Conservation (phyloP, 2,797 vertebrate species). For the Gymnoscopelus microlampas region DNA sequence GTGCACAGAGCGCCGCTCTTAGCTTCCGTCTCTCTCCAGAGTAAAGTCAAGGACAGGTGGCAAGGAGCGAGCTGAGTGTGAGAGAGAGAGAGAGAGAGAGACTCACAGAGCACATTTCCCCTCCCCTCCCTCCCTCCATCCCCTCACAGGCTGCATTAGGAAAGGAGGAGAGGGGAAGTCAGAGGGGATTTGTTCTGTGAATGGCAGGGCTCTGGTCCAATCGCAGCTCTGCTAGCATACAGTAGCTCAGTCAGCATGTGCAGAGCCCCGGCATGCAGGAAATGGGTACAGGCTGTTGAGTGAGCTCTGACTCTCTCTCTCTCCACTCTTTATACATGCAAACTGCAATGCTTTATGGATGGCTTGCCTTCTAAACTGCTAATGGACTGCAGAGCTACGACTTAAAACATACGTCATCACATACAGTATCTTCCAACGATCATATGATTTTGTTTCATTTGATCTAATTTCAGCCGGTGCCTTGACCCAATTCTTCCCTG, state of each 20-base stretch:
- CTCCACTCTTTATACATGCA: constrained; percentile 50
- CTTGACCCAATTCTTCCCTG: constrained; percentile 7
- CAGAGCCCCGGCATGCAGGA: constrained; percentile 26
- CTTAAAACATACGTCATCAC: constrained; percentile 23
- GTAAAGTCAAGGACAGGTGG: constrained; percentile 80
- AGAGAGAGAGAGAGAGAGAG: constrained; percentile 25
- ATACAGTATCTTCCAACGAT: not conserved
- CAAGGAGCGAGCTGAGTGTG: constrained; percentile 64
- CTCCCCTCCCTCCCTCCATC: constrained; percentile 73
- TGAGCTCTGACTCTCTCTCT: constrained; percentile 36
- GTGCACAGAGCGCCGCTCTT: constrained; percentile 44
- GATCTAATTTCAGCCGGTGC: constrained; percentile 5
- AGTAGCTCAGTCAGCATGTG: constrained; percentile 47
- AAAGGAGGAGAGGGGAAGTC: constrained; percentile 79
- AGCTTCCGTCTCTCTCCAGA: constrained; percentile 56
- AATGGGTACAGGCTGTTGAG: constrained; percentile 17
- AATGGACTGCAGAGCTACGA: constrained; percentile 24
- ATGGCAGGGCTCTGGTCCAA: constrained; percentile 73
- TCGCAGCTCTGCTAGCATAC: constrained; percentile 58
- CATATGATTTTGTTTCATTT: not conserved
- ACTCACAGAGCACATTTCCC: constrained; percentile 70
- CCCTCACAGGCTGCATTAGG: constrained; percentile 75
- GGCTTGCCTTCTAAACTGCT: constrained; percentile 30
- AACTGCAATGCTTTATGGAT: constrained; percentile 42
- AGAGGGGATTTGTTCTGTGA: constrained; percentile 67